phyloP scores from a whole-genome alignment of 2,888 invertebrate genomes.

The Drosophila macrospina region DNA sequence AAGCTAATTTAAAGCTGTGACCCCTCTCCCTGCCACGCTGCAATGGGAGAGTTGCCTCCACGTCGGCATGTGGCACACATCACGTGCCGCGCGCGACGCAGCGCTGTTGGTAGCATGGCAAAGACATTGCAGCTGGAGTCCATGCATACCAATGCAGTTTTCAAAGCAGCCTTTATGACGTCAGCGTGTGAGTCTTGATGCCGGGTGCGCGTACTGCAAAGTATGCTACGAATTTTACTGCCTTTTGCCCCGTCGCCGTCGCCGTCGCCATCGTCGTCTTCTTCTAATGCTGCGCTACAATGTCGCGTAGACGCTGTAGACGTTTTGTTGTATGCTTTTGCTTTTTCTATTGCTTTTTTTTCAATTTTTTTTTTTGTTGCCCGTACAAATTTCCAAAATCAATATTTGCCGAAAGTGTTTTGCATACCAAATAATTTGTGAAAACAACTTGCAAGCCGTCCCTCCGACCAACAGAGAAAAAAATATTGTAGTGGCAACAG shows the following conservation, averaged over 20 bases:
- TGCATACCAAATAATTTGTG: slow-evolving; percentile 81
- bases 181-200: slow-evolving; percentile 65
- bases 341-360: too few relatives aligned
- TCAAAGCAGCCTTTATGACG: slow-evolving; percentile 65
- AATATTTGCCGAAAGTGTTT: slow-evolving; percentile 83
- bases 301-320: slow-evolving; percentile 57
- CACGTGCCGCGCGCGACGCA: slow-evolving; percentile 65
- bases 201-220: slow-evolving; percentile 50
- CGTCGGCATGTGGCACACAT: slow-evolving; percentile 76
- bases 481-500: slow-evolving; percentile 78
- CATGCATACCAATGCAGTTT: slow-evolving; percentile 77
- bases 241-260: slow-evolving; percentile 35
- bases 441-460: slow-evolving; percentile 66
- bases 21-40: too few relatives aligned
- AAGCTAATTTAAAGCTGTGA: slow-evolving; percentile 71
- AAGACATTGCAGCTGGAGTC: slow-evolving; percentile 74
- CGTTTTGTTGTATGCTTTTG: slow-evolving; percentile 37
- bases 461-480: slow-evolving; percentile 10
- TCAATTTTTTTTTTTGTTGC: slow-evolving; percentile 52
- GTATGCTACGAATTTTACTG: slow-evolving; percentile 67
- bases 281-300: slow-evolving; percentile 72
- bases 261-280: slow-evolving; percentile 7
- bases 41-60: slow-evolving; percentile 11
- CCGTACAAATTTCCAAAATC: slow-evolving; percentile 82
- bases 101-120: slow-evolving; percentile 24